These are phyloP conservation scores for Lycia hirtaria DNA, from an alignment of 2,888 invertebrate genomes.

Conservation along the genomic window DNA sequence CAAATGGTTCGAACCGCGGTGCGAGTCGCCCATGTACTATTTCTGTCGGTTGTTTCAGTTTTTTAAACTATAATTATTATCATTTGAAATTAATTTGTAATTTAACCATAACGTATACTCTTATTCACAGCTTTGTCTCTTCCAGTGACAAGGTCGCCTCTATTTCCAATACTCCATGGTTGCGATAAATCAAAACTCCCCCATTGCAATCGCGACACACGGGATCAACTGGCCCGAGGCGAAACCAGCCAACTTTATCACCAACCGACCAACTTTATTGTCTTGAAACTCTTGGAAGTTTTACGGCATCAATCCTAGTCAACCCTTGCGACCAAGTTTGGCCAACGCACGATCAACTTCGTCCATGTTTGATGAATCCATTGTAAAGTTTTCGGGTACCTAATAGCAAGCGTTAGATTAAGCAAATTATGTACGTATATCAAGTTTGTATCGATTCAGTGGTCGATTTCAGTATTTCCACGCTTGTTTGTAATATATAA, in stretches of 20 bases:
- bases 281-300: conserved; percentile 73
- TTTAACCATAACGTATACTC: no score
- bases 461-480: no score
- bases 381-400: conserved; percentile 4
- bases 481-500: no score
- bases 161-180: background rate
- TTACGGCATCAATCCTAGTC: conserved; percentile 53
- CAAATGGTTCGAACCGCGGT: no score
- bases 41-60: no score
- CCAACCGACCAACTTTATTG: conserved; percentile 64
- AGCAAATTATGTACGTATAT: background rate
- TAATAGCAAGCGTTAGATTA: background rate
- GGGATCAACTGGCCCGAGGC: conserved; percentile 63
- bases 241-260: conserved; percentile 23
- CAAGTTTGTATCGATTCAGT: background rate
- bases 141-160: background rate
- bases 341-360: conserved; percentile 19
- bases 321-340: conserved; percentile 48
- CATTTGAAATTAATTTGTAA: no score
- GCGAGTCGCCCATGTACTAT: no score
- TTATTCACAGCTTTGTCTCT: background rate
- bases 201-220: conserved; percentile 74
- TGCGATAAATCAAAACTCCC: conserved; percentile 77
- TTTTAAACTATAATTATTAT: no score
- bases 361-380: conserved; percentile 6